Conservation (phyloP, 2,797 vertebrate genomes). For the Prionace glauca region DNA sequence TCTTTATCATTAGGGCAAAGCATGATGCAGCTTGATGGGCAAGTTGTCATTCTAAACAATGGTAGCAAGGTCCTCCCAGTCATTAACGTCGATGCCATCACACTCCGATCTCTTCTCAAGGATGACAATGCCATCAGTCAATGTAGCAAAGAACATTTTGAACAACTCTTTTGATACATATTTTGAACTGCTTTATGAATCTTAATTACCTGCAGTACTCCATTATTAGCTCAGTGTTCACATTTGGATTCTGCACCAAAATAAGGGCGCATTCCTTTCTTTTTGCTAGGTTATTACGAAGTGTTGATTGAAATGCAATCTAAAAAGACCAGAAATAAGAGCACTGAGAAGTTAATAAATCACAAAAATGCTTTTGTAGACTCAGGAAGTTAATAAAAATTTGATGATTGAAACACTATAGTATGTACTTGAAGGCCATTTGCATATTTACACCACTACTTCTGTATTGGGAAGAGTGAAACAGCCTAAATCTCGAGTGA, state of each 20-base stretch:
- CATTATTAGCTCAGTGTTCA: conserved; percentile 74
- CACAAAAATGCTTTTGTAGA: background rate
- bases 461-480: background rate
- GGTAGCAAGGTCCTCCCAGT: background rate
- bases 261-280: conserved; percentile 76
- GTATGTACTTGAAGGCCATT: background rate
- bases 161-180: background rate
- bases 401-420: background rate
- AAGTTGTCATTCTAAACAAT: background rate
- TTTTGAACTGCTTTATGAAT: background rate
- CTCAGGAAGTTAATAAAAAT: background rate
- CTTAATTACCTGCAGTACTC: conserved; percentile 78
- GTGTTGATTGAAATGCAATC: conserved; percentile 89
- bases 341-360: background rate
- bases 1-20: too few relatives aligned
- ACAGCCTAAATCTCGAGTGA: background rate
- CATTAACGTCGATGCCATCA: background rate
- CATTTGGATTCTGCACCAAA: conserved; percentile 72
- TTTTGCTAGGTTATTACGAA: conserved; percentile 69
- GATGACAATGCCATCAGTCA: background rate
- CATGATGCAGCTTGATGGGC: too few relatives aligned
- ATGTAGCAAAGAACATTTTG: background rate
- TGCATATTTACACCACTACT: background rate
- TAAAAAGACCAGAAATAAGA: conserved; percentile 49
- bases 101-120: background rate